Conservation (phyloP, 2,797 vertebrate species). For the Chrosomus eos region DNA sequence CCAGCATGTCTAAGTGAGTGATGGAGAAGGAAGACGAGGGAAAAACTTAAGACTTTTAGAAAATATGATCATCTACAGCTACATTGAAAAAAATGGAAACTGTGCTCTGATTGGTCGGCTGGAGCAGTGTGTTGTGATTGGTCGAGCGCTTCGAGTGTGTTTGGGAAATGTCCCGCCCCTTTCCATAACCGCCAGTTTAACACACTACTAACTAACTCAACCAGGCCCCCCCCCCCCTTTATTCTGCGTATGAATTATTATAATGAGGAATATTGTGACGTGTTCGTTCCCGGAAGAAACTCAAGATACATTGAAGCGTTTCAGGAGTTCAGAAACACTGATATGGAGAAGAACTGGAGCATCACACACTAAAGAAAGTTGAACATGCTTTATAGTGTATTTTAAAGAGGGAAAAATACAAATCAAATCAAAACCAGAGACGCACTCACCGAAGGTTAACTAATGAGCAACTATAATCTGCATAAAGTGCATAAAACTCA, state of each 20-base stretch:
- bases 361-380: background rate
- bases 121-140: background rate
- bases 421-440: background rate
- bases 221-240: background rate
- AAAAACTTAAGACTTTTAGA: background rate
- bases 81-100: background rate
- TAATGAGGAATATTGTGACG: background rate
- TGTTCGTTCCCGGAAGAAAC: background rate
- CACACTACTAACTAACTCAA: background rate
- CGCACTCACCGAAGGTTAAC: background rate
- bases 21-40: constrained; percentile 7
- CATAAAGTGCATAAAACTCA: background rate
- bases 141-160: background rate
- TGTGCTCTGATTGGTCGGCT: too few species aligned
- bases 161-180: background rate
- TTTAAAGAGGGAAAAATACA: background rate
- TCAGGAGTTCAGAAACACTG: background rate
- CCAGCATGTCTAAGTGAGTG: constrained; percentile 19
- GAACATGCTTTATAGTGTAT: background rate
- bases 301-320: background rate
- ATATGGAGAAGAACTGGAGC: background rate
- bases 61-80: background rate
- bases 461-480: background rate
- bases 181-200: background rate
- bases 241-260: accelerated